Conservation (phyloP, 2,113 vertebrate species). For the Centropus bengalensis region DNA sequence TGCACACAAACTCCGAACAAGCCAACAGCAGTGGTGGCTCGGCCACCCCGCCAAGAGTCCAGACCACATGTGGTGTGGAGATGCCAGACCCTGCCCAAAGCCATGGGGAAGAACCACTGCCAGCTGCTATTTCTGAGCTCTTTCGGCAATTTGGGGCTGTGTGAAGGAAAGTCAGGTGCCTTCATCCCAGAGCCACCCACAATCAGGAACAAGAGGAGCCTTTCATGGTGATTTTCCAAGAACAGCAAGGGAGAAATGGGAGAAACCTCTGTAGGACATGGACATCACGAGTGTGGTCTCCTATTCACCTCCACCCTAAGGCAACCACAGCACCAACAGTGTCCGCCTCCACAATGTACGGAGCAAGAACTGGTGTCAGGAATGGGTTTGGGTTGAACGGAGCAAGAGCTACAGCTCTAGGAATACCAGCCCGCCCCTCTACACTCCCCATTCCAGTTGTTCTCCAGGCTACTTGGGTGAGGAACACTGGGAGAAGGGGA, state of each 20-base stretch:
- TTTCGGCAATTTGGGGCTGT: not conserved
- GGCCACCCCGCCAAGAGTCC: not conserved
- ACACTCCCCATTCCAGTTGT: not conserved
- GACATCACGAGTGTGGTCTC: not conserved
- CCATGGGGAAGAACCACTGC: not conserved
- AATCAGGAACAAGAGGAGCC: not conserved
- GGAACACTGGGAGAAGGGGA: not conserved
- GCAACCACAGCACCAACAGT: not conserved
- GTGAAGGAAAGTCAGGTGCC: rapidly evolving
- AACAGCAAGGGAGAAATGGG: not conserved
- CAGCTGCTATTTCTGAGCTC: not conserved
- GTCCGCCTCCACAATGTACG: not conserved
- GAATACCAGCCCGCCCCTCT: not conserved
- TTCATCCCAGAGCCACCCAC: not conserved
- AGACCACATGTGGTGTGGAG: too few species aligned
- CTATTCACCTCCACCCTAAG: not conserved
- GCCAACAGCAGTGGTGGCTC: not conserved
- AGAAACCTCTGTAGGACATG: not conserved
- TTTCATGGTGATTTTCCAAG: not conserved
- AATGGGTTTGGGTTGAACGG: too few species aligned
- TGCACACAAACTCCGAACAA: not conserved
- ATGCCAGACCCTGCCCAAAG: too few species aligned
- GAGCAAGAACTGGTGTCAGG: rapidly evolving
- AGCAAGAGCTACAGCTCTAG: too few species aligned
- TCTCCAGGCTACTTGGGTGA: not conserved